A percentile compares a stretch with the other conserved stretches of the same genome.
Evolutionary conservation across 2,797 vertebrate species (phyloP).

Genomic region (Astyanax mexicanus): DNA sequence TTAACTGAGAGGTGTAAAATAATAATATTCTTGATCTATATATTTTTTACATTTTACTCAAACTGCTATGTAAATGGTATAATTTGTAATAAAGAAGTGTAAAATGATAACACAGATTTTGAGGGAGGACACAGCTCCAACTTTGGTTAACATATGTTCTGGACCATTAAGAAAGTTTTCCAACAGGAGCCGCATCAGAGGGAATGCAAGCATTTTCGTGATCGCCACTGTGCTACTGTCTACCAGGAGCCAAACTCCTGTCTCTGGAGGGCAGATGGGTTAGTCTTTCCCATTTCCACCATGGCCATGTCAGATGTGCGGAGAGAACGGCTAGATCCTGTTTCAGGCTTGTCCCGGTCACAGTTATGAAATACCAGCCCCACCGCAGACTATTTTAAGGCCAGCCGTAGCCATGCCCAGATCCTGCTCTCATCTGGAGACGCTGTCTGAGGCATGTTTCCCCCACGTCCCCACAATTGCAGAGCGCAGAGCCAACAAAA

Average conservation of each 20-base stretch:
- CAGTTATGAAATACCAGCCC: constrained; percentile 71
- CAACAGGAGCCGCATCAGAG: constrained; percentile 15
- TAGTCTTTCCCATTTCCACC: constrained; percentile 54
- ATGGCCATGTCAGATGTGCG: constrained; percentile 60
- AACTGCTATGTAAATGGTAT: too few species aligned
- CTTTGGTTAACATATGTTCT: not conserved
- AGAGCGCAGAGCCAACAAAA: constrained; percentile 55
- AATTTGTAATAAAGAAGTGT: too few species aligned
- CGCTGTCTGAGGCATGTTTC: constrained; percentile 58
- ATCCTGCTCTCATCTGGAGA: constrained; percentile 52
- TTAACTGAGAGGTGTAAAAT: too few species aligned
- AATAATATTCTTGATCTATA: too few species aligned
- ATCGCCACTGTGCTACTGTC: constrained; percentile 50
- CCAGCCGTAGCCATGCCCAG: constrained; percentile 62
- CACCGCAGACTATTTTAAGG: constrained; percentile 73
- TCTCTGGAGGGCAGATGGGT: constrained; percentile 41
- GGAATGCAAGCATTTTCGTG: constrained; percentile 33
- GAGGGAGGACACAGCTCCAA: not conserved
- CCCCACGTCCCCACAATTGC: constrained; percentile 64
- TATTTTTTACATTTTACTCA: too few species aligned
- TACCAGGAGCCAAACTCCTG: constrained; percentile 37
- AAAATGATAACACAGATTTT: too few species aligned
- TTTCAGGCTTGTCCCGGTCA: constrained; percentile 66
- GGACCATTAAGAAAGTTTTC: not conserved
- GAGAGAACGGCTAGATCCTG: constrained; percentile 54